Evolutionary conservation across 2,797 vertebrate genomes (phyloP).

Genomic region (Apogon talboti): DNA sequence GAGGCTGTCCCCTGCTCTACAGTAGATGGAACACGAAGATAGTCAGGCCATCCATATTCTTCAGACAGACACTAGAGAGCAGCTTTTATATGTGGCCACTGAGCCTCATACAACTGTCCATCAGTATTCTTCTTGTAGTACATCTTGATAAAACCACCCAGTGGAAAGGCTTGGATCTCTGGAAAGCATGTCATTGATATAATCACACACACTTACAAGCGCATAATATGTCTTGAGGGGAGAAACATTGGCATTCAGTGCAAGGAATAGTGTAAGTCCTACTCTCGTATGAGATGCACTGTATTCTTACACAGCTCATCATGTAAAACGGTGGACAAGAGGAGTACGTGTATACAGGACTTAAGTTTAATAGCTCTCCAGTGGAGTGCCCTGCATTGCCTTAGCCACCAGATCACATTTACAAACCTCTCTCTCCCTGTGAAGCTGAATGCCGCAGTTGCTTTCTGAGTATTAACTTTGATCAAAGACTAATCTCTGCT

Average conservation of each 20-base stretch:
- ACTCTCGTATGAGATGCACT: slow-evolving; percentile 52
- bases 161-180: slow-evolving; percentile 63
- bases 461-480: slow-evolving; percentile 72
- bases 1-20: slow-evolving; percentile 41
- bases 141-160: slow-evolving; percentile 68
- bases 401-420: slow-evolving; percentile 51
- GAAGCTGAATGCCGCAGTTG: slow-evolving; percentile 57
- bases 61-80: slow-evolving; percentile 52
- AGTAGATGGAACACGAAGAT: slow-evolving; percentile 57
- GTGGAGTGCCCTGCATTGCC: slow-evolving; percentile 20
- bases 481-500: slow-evolving; percentile 81
- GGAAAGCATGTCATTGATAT: slow-evolving; percentile 69
- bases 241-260: slow-evolving; percentile 62
- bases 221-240: slow-evolving; percentile 46
- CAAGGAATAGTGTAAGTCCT: slow-evolving; percentile 61
- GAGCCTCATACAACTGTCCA: slow-evolving; percentile 51
- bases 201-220: slow-evolving; percentile 67
- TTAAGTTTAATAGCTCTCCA: slow-evolving; percentile 50
- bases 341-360: slow-evolving; percentile 31
- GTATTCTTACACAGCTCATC: slow-evolving; percentile 46
- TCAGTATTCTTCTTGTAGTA: slow-evolving; percentile 59
- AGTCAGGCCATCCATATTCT: slow-evolving; percentile 65
- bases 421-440: slow-evolving; percentile 30
- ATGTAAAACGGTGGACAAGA: slow-evolving; percentile 33
- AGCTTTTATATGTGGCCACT: slow-evolving; percentile 57